Evolutionary conservation across 2,888 invertebrate species (phyloP).

Genomic region (Chrysodeixis includens): DNA sequence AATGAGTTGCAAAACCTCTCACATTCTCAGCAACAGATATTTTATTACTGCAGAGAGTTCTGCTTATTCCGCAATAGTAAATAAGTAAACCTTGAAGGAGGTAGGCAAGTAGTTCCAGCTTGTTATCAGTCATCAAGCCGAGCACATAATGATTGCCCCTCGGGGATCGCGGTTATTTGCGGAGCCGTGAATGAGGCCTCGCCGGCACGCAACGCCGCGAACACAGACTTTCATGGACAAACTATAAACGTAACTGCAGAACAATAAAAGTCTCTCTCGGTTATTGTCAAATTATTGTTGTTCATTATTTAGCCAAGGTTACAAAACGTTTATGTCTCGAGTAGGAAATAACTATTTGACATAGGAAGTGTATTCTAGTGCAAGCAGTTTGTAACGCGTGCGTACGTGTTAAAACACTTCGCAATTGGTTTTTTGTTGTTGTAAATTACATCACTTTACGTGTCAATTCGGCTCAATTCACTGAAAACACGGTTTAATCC

Average conservation of each 20-base stretch:
- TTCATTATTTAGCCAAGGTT: not conserved
- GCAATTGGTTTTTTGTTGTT: constrained; percentile 7
- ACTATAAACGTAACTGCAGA: constrained; percentile 26
- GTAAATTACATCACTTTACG: constrained; percentile 5
- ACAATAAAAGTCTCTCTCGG: constrained; percentile 12
- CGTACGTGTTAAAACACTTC: constrained; percentile 16
- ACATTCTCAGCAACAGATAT: not conserved
- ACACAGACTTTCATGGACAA: constrained; percentile 22
- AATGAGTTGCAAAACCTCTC: constrained; percentile 2
- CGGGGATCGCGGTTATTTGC: constrained; percentile 48
- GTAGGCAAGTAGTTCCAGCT: constrained; percentile 22
- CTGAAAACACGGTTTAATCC: constrained; percentile 5
- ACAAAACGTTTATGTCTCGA: constrained; percentile 12
- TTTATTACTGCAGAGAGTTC: not conserved
- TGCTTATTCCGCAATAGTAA: not conserved
- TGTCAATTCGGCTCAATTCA: constrained; percentile 12
- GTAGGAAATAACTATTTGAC: constrained; percentile 18
- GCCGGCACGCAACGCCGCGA: constrained; percentile 45
- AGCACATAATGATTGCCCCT: constrained; percentile 50
- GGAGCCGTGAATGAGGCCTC: constrained; percentile 44
- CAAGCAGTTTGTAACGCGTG: constrained; percentile 9
- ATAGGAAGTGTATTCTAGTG: constrained; percentile 13
- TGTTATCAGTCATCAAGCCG: constrained; percentile 47
- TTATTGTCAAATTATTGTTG: constrained; percentile 4
- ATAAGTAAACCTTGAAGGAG: not conserved